Evolutionary conservation across 2,888 invertebrate genomes (phyloP), one percentile per base, ranked within the genome.

Genomic region (Tachystola acroxantha): DNA sequence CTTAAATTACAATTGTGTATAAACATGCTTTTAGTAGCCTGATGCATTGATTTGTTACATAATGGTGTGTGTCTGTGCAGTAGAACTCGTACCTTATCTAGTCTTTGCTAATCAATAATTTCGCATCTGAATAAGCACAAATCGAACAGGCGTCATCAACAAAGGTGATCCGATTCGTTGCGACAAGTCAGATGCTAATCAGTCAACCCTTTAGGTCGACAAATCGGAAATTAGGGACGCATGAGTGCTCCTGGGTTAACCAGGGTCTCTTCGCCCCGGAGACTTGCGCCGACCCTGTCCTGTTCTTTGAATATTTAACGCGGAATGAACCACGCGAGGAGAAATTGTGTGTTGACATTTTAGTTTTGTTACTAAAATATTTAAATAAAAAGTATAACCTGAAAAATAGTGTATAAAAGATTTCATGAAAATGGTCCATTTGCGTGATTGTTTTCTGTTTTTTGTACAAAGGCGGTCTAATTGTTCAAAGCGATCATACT

Each of bases 171-270:
- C 10, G 74, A 80, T 73, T 68, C 65, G 70, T 67, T 69, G 59
- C 69, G 82, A 82, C 80, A 77, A 80, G 78, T 77, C 77, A 75
- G 82, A 84, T 82, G 84, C 76, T 82, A 85, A 85, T 84, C 84
- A 78, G 72, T 76, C 74, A 82, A 84, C 82, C 85, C 82, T 81
- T 81, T 73, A 66, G 68, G 73, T 68, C 78, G 82, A 80, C 84
- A 84, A 85, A 85, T 85, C 84, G 84, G 85, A 80, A 80, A 85
- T 86, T 82, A 82, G 78, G 72, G 72, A 76, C 79, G 82, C 82
- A 75, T 82, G 85, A 84, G 75, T 58, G 80, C 73, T 72, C 75
- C 69, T 73, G 76, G 81, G 81, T 74, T 80, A 78, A 75, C 74
- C 76, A 68, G 57, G 71, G 69, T 62, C 70, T 64, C 57, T 63